Base-by-base conservation (phyloP, 1,140 invertebrate species). In the Drosophila melanica region DNA sequence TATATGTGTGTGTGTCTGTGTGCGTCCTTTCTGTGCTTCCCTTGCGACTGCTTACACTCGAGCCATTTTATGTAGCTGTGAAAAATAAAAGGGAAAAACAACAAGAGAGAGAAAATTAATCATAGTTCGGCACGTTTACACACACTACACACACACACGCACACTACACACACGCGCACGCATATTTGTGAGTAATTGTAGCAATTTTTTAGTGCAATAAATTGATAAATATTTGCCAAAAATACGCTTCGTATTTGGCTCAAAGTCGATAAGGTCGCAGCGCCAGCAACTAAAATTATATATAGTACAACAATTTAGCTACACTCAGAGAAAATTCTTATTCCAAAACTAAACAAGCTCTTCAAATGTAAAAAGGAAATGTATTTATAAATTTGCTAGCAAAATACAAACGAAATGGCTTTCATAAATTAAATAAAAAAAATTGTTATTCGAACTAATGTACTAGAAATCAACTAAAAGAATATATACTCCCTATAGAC, bases 191-290 rank as follows among this genome's bases (percentile, higher is more conserved):
- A 51, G 66, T 87, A 87, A 87, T 87, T 87, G 79, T 79, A 66
- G 76, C 82, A 82, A 79, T 87, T 87, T 87, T 89, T 89, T 77
- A 82, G 79, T 66, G 73, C 62, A 82, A 89, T 89, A 82, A 79
- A 87, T 87, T 77, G 84, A 87, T 87, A 89, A 89, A 89, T 89
- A 89, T 89, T 89, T 82, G 79, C 66, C 76, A 57, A 81, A 82
- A 87, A 86, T 76, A 78, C 51, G 58, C 42, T 59, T 57, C 39
- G 64, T 35, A 30, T 47, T 66, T 8, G 48, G 51, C 42, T 59
- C 54, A 16, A 69, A 63, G 51, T 69, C 75, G 82, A 86, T 86
- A 86, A 79, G 37, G 51, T 30, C 35, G 4, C 30, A 35, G 48
- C 48, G 27, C 48, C 48, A 33, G 48, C 27, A 50, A 50, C 45